Evolutionary conservation across 2,888 invertebrate genomes (phyloP).

Genomic region (Pantelozetes paolii): DNA sequence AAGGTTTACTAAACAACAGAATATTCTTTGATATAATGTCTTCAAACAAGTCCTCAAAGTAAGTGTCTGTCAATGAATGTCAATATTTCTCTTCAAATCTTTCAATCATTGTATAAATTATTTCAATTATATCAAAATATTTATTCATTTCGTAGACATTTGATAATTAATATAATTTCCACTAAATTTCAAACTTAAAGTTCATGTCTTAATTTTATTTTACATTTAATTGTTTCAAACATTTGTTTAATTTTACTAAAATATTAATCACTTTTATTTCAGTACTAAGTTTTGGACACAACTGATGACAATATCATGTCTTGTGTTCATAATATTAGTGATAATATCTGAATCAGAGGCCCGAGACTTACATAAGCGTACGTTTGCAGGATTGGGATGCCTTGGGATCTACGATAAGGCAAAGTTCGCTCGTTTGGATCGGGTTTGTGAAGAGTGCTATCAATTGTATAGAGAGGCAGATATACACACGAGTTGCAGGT

Average conservation of each 20-base stretch:
- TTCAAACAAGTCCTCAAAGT: not conserved
- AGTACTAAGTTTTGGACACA: not conserved
- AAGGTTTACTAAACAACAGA: not conserved
- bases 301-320: not conserved
- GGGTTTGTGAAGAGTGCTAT: slow-evolving; percentile 48
- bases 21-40: not conserved
- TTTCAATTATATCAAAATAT: no score
- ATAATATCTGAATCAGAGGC: not conserved
- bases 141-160: no score
- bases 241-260: no score
- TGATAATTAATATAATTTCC: no score
- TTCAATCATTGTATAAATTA: no score
- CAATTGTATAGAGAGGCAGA: slow-evolving; percentile 45
- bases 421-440: slow-evolving; percentile 46
- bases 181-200: no score
- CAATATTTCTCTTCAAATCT: not conserved
- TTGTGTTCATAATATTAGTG: not conserved
- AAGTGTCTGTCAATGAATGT: not conserved
- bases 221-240: no score
- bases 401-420: slow-evolving; percentile 46
- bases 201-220: no score
- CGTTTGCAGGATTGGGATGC: slow-evolving; percentile 45
- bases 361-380: slow-evolving; percentile 38
- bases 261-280: not conserved
- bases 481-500: slow-evolving; percentile 46